Evolutionary conservation across 2,113 vertebrate species (phyloP).

Genomic region (Aldabrachelys gigantea): DNA sequence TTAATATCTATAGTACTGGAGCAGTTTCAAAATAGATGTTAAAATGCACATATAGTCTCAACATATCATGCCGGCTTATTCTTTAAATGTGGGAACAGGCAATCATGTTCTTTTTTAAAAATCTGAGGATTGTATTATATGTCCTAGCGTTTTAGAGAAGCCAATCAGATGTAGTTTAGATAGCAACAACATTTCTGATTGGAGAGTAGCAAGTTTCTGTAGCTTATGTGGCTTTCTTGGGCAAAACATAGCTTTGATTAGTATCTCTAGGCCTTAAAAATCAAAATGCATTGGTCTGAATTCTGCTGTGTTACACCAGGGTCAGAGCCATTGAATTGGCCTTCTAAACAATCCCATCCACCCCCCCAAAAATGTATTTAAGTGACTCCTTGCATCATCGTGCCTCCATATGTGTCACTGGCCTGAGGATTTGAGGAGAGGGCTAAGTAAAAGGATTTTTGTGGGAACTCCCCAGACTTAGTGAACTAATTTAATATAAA

Average conservation of each 20-base stretch:
- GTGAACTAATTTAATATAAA: not conserved
- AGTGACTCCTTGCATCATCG: not conserved
- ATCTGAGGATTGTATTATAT: conserved; percentile 51
- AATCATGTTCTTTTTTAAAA: conserved; percentile 50
- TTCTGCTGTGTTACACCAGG: not conserved
- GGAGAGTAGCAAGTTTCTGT: conserved; percentile 77
- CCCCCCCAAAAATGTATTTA: fast-evolving
- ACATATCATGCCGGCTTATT: conserved; percentile 55
- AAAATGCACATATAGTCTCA: conserved; percentile 65
- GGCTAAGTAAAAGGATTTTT: not conserved
- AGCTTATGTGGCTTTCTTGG: conserved; percentile 58
- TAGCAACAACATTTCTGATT: conserved; percentile 81
- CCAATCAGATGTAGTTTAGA: conserved; percentile 81
- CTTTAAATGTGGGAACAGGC: conserved; percentile 56
- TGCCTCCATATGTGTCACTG: not conserved
- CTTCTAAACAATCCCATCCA: not conserved
- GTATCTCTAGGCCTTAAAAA: conserved; percentile 41
- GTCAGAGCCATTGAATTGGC: not conserved
- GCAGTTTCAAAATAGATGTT: conserved; percentile 65
- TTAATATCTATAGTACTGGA: conserved; percentile 75
- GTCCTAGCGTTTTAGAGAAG: conserved; percentile 73
- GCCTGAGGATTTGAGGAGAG: not conserved
- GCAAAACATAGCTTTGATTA: conserved; percentile 22
- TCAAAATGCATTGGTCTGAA: not conserved
- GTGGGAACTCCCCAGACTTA: conserved; percentile 3